These are phyloP conservation scores for Hirtodrosophila duncani DNA, from an alignment of 2,888 invertebrate species.

Conservation along the genomic window DNA sequence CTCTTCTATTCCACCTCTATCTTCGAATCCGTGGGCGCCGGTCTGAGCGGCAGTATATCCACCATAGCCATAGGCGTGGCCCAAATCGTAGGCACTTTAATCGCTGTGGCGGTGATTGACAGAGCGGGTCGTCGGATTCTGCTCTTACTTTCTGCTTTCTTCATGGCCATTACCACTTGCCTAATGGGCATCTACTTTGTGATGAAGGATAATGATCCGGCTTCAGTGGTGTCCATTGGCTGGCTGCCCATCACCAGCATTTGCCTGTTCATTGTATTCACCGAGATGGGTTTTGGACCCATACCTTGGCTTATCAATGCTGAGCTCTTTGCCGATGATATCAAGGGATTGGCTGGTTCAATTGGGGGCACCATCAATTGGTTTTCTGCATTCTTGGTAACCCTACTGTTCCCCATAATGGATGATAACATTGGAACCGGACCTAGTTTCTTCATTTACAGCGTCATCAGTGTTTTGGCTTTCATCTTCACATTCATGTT, in stretches of 20 bases:
- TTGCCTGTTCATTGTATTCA: slow-evolving; percentile 86
- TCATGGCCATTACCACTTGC: slow-evolving; percentile 84
- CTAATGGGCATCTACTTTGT: slow-evolving; percentile 84
- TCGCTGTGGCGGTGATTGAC: slow-evolving; percentile 87
- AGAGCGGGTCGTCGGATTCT: slow-evolving; percentile 87
- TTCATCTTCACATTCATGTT: slow-evolving; percentile 83
- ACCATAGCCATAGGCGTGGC: slow-evolving; percentile 88
- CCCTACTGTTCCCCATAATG: slow-evolving; percentile 83
- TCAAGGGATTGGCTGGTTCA: slow-evolving; percentile 86
- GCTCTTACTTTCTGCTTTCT: slow-evolving; percentile 83
- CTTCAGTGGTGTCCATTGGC: slow-evolving; percentile 79
- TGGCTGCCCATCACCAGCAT: slow-evolving; percentile 87
- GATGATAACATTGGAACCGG: slow-evolving; percentile 80
- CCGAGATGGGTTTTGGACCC: slow-evolving; percentile 90
- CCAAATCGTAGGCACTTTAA: slow-evolving; percentile 83
- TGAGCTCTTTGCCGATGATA: slow-evolving; percentile 87
- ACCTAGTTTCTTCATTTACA: slow-evolving; percentile 86
- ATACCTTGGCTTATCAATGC: slow-evolving; percentile 86
- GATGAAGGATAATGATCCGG: slow-evolving; percentile 59
- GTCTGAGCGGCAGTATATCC: slow-evolving; percentile 80
- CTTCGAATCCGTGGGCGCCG: slow-evolving; percentile 79
- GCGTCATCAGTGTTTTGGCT: slow-evolving; percentile 82
- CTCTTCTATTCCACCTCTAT: slow-evolving; percentile 88
- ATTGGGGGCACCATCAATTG: slow-evolving; percentile 89
- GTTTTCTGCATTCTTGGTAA: slow-evolving; percentile 87